Percentiles rank a stretch among this genome's conserved stretches.
phyloP scores from a whole-genome alignment of 1,140 invertebrate species.

The Papilio polyxenes region DNA sequence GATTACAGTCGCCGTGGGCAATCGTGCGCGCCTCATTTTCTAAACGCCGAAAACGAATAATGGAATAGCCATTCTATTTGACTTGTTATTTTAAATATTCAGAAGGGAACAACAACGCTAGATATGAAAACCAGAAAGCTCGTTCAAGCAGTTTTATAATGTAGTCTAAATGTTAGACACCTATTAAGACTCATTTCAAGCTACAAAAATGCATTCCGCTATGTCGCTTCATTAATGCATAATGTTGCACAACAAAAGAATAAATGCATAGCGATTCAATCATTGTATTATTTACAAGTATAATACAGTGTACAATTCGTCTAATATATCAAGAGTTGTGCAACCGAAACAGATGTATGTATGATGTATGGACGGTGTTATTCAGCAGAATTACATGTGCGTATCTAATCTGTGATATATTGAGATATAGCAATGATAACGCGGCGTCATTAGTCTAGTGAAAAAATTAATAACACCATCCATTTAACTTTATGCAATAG shows the following conservation, averaged over 20 bases:
- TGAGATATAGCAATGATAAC: conserved; percentile 34
- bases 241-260: conserved; percentile 15
- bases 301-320: conserved; percentile 19
- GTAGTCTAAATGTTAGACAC: not conserved
- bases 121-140: not conserved
- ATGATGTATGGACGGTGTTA: conserved; percentile 29
- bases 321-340: conserved; percentile 24
- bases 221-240: not conserved
- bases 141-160: not conserved
- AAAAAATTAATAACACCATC: conserved; percentile 6
- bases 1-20: conserved; percentile 53
- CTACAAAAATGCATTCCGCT: conserved; percentile 9
- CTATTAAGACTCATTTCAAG: conserved; percentile 3
- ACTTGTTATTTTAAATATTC: not conserved
- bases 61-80: not conserved
- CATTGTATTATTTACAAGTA: conserved; percentile 20
- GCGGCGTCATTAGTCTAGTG: conserved; percentile 15
- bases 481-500: not conserved
- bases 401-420: conserved; percentile 39
- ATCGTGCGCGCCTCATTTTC: conserved; percentile 49
- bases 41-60: conserved; percentile 34
- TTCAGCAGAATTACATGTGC: conserved; percentile 31
- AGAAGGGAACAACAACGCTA: not conserved
- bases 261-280: conserved; percentile 24
- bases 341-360: conserved; percentile 29